phyloP scores from a whole-genome alignment of 2,888 invertebrate genomes.

The Tetanocera ferruginea region DNA sequence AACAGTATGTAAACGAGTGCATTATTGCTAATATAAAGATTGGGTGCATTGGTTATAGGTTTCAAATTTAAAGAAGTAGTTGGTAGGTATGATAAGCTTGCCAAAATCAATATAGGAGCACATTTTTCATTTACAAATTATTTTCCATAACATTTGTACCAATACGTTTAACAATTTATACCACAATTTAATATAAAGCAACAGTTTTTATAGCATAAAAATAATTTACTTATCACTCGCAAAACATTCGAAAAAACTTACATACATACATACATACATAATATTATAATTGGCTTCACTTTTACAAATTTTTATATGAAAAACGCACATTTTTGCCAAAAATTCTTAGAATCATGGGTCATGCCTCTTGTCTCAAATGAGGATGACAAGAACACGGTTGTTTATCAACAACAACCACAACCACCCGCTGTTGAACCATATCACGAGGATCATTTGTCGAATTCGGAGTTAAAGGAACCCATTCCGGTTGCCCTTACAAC shows the following conservation, averaged over 20 bases:
- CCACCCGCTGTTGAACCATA: not conserved
- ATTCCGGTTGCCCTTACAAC: not conserved
- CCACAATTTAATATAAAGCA: not conserved
- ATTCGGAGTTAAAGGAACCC: not conserved
- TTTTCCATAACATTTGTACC: not conserved
- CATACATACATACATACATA: not conserved
- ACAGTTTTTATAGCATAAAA: not conserved
- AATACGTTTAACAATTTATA: no score
- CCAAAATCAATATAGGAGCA: constrained; percentile 4
- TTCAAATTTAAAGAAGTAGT: not conserved
- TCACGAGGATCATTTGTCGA: not conserved
- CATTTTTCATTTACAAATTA: constrained; percentile 5
- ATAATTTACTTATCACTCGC: not conserved
- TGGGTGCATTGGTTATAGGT: not conserved
- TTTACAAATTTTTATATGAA: constrained; percentile 33
- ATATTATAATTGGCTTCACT: constrained; percentile 27
- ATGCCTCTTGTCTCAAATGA: constrained; percentile 30
- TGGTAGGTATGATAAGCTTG: not conserved
- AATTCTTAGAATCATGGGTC: constrained; percentile 41
- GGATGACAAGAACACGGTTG: not conserved
- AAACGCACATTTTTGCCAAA: not conserved
- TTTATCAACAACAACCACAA: no score
- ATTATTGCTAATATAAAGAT: constrained; percentile 43
- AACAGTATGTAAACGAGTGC: not conserved
- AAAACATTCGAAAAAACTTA: not conserved